Percentiles rank a stretch among this genome's conserved stretches.
phyloP scores from a whole-genome alignment of 2,113 vertebrate genomes.

The Chauna torquata region DNA sequence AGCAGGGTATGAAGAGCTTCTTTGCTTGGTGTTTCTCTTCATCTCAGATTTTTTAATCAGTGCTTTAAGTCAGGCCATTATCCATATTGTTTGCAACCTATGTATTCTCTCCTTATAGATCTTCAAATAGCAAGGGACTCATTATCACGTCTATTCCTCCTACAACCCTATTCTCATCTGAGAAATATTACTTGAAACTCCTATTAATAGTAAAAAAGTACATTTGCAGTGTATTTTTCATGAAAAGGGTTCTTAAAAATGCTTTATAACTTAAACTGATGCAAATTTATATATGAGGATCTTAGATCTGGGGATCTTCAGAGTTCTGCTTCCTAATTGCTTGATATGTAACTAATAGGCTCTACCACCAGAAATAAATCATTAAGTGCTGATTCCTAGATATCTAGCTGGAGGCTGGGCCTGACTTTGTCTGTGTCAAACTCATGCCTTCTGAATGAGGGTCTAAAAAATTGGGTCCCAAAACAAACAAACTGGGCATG shows the following conservation, averaged over 20 bases:
- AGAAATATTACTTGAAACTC: not conserved
- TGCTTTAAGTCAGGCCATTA: not conserved
- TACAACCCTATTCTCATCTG: not conserved
- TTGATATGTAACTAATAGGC: not conserved
- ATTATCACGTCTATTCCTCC: conserved; percentile 44
- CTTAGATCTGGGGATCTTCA: not conserved
- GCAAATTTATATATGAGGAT: not conserved
- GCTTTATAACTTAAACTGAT: not conserved
- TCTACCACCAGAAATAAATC: not conserved
- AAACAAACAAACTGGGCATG: not conserved
- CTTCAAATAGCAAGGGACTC: conserved; percentile 28
- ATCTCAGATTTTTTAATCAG: not conserved
- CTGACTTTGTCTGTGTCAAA: not conserved
- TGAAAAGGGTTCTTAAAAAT: conserved; percentile 1
- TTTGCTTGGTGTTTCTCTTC: conserved; percentile 10
- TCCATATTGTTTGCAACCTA: conserved; percentile 4
- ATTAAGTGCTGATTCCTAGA: not conserved
- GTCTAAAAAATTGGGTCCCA: not conserved
- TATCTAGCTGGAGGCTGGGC: not conserved
- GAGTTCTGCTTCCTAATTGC: not conserved
- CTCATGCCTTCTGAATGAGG: not conserved
- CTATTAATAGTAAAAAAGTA: conserved; percentile 8
- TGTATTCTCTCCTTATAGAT: not conserved
- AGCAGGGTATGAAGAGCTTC: not conserved
- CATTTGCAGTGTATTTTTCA: conserved; percentile 14